Evolutionary conservation across 1,140 invertebrate species (phyloP), one percentile per base, ranked within the genome.

Genomic region (Drosophila fuyamai): DNA sequence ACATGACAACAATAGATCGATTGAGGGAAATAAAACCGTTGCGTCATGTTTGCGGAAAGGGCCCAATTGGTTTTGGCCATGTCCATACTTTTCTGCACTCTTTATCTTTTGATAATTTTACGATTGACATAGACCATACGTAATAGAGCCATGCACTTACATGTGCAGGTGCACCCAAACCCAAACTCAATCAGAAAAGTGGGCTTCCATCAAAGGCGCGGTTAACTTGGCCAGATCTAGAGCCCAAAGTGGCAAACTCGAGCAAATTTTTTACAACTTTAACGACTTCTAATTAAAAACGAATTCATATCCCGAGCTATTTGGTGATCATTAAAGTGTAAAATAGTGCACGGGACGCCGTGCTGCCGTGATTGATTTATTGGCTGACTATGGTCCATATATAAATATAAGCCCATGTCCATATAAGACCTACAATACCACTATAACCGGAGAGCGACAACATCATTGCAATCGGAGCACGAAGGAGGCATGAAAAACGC

Each of bases 241-340:
- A n/a, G 14, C 50, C 74, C 53, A 65, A 75, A 63, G 68, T 47
- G 73, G 80, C 27, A 50, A 88, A 74, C 54, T 65, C 76, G 80
- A 89, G 76, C 84, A 89, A 81, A 81, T 84, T 89, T 79, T 89
- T 90, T 66, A 89, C 83, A 48, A 89, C 83, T 89, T 88, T 88
- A 89, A 88, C 83, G 76, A 83, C 83, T 80, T 88, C 80, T 88
- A 89, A 90, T 88, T 88, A 88, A 90, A 89, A 81, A 63, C 80
- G 73, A 88, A 89, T 80, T 84, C 77, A 89, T 82, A 76, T 79
- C 47, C 80, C 76, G 67, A 83, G 65, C 79, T 71, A 81, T 89
- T 80, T 89, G 76, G 50, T 89, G 84, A 90, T 90, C 84, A 90
- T 89, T 90, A 84, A 89, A 75, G 76, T 88, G 84, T 81, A 84